phyloP scores from a whole-genome alignment of 1,140 invertebrate genomes.

The Uloborus diversus region DNA sequence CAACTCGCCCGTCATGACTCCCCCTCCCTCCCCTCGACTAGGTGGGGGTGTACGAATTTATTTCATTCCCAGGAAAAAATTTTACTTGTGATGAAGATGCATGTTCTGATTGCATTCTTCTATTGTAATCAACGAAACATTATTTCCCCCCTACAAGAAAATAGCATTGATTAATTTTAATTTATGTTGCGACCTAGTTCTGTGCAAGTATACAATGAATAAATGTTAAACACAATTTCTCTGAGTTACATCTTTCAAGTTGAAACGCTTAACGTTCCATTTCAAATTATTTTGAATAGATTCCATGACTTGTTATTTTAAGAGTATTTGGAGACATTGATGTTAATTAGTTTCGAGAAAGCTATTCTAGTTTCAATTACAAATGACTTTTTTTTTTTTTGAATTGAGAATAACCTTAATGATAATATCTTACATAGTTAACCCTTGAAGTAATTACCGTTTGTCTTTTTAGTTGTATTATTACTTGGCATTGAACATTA shows the following conservation, averaged over 20 bases:
- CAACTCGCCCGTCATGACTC: too few relatives aligned
- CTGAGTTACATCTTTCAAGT: not conserved
- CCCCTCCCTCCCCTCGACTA: too few relatives aligned
- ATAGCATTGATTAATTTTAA: not conserved
- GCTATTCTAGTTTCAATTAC: not conserved
- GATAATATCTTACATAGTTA: not conserved
- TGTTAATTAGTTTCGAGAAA: not conserved
- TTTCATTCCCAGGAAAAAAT: too few relatives aligned
- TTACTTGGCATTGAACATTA: too few relatives aligned
- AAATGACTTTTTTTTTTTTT: not conserved
- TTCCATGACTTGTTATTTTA: not conserved
- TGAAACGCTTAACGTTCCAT: not conserved
- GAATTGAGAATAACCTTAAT: not conserved
- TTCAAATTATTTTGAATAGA: slow-evolving; percentile 1
- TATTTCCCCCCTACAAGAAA: too few relatives aligned
- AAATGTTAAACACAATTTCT: too few relatives aligned
- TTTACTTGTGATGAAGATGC: too few relatives aligned
- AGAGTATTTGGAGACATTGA: not conserved
- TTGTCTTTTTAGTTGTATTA: not conserved
- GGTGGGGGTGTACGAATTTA: too few relatives aligned
- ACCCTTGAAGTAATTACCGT: not conserved
- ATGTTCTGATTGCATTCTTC: too few relatives aligned
- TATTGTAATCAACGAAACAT: too few relatives aligned
- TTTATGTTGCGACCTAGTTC: not conserved
- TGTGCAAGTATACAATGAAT: too few relatives aligned